Evolutionary conservation across 2,113 vertebrate species (phyloP), one percentile per base, ranked within the genome.

Genomic region (Leptodactylus fuscus): DNA sequence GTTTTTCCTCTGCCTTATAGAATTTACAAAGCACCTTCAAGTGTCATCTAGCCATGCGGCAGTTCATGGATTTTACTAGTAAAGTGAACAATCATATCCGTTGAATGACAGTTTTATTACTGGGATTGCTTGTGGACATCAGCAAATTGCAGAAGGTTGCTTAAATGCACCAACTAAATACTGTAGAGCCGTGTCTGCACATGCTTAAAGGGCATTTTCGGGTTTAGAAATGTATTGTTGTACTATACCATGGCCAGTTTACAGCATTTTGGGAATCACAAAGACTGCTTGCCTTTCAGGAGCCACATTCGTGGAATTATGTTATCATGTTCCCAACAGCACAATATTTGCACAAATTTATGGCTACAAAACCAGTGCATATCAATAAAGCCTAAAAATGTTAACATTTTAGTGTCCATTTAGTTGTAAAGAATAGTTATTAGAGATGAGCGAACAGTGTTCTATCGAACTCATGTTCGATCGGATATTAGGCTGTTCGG

Each of bases 11-110:
- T 78, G 55, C 44, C 24, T 84, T 77, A 53, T 32, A 13, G 53
- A 49, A 67, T 34, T 69, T 44, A 55, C 29, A 70, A 51, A 70
- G 44, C 58, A 70, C 75, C 83, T 79, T 53, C 44, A 80, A 85
- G 29, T 79, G 62, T 41, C 74, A 85, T 69, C 38, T 55, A 78
- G 32, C 20, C 36, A 32, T 24, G 15, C 8, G 24, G 48, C 29
- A 20, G 29, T 9, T 79, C 32, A 32, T n/a, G 36, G 41, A n/a
- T 80, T 79, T 49, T 85, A 48, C 62, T 38, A 69, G 58, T 18
- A 67, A 78, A 78, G 27, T 76, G 71, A 84, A 76, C 38, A 77
- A 65, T 46, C 44, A 32, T 60, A 48, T 46, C 22, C 48, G 74
- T 24, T 38, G 24, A 38, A 58, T 70, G 67, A 82, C 51, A 49